Base-by-base conservation (phyloP, 2,797 vertebrate species). In the Anguilla megastoma region DNA sequence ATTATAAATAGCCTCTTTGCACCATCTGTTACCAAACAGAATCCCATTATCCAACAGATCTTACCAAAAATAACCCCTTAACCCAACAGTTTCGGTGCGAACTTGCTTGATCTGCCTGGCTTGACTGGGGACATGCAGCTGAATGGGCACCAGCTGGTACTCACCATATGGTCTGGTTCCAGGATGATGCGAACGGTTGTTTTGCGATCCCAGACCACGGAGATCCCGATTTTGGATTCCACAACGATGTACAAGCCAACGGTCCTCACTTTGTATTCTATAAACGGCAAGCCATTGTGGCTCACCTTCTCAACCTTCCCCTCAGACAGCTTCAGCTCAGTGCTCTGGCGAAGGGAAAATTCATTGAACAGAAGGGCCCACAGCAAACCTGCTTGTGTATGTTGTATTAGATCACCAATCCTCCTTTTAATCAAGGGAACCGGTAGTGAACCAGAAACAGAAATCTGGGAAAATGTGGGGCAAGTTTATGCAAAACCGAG, bases 191-290 rank as follows among this genome's bases (percentile, higher is more conserved):
- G 94, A 80, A 97, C 90, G 27, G 94, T 92, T 84, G 96, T 97
- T 94, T 94, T 96, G 14, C 92, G 93, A 91, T 97, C 96, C 96
- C 96, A 97, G 63, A 96, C 89, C 41, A 97, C 92, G 4, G 92
- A 88, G 85, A 97, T 21, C 71, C 96, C 96, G 12, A 95, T 92
- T 2, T 88, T 54, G 60, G 96, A 91, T 83, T 96, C 95, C 33
- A 97, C 56, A 24, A 95, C 92, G 71, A 95, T 87, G 89, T 95
- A 96, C 90, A 95, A 86, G 12, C 96, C 95, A 84, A 94, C 89
- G 0, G 5, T 91, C 85, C 93, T 92, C 87, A 94, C 92, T 79
- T 0, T 93, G 91, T 94, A 95, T 0, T 84, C 7, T 63, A 96
- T 92, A 0, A 50, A 0, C 66, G 89, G 6, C 9, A 93, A 94